Evolutionary conservation across 2,888 invertebrate species (phyloP).

Genomic region (Lasioglossum figueresi): DNA sequence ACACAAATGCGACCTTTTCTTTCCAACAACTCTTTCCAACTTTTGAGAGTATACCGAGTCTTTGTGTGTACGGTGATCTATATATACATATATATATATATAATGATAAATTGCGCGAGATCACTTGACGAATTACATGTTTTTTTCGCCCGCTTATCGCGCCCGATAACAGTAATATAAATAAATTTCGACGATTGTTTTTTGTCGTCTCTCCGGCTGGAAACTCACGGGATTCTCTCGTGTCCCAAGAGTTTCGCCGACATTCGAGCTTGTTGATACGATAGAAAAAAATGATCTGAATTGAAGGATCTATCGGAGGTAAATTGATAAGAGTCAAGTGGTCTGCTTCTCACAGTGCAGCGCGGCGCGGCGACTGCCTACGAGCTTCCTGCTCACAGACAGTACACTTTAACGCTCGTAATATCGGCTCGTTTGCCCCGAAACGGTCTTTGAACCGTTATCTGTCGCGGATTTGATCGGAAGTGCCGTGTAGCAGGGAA

Average conservation of each 20-base stretch:
- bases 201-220: background rate
- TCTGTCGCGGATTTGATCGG: background rate
- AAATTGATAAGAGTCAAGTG: conserved; percentile 57
- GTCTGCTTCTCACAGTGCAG: conserved; percentile 56
- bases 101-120: conserved; percentile 77
- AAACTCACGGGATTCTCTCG: conserved; percentile 36
- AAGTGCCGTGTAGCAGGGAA: conserved; percentile 33
- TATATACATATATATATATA: conserved; percentile 3
- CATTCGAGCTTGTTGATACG: background rate
- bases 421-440: background rate
- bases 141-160: conserved; percentile 5
- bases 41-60: conserved; percentile 52
- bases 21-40: conserved; percentile 47
- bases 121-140: conserved; percentile 74
- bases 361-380: conserved; percentile 67
- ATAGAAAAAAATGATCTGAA: background rate
- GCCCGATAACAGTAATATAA: background rate
- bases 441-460: background rate
- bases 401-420: background rate
- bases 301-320: background rate
- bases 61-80: conserved; percentile 66
- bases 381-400: conserved; percentile 39
- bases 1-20: conserved; percentile 58
- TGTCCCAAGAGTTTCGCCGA: conserved; percentile 47
- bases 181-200: background rate